phyloP scores from a whole-genome alignment of 2,113 vertebrate genomes.

The Pedionomus torquatus region DNA sequence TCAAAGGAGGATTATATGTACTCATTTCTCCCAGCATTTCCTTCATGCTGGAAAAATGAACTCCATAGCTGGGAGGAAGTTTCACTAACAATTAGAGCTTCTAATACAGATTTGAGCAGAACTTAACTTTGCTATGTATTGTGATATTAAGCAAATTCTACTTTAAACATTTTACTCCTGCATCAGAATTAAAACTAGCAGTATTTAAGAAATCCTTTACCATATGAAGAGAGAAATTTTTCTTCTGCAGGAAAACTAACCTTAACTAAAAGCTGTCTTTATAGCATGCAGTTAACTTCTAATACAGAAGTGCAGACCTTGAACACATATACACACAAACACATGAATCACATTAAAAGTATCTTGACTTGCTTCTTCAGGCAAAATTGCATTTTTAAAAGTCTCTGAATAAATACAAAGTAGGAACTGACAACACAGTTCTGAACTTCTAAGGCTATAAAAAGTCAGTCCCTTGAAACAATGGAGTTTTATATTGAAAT shows the following conservation, averaged over 20 bases:
- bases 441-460: not conserved
- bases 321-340: not conserved
- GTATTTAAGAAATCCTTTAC: not conserved
- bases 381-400: not conserved
- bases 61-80: not conserved
- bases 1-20: not conserved
- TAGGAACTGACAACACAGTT: not conserved
- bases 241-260: not conserved
- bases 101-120: not conserved
- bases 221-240: not conserved
- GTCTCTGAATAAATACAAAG: not conserved
- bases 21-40: not conserved
- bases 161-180: not conserved
- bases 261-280: not conserved
- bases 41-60: not conserved
- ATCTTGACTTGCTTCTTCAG: not conserved
- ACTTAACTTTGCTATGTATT: not conserved
- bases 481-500: not conserved
- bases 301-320: not conserved
- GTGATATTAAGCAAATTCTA: not conserved
- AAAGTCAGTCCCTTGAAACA: not conserved
- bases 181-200: not conserved
- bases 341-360: accelerated
- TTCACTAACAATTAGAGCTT: not conserved
- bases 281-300: not conserved